A percentile compares a stretch with the other conserved stretches of the same genome.
Evolutionary conservation across 2,113 vertebrate genomes (phyloP).

Genomic region (Catagonus wagneri): DNA sequence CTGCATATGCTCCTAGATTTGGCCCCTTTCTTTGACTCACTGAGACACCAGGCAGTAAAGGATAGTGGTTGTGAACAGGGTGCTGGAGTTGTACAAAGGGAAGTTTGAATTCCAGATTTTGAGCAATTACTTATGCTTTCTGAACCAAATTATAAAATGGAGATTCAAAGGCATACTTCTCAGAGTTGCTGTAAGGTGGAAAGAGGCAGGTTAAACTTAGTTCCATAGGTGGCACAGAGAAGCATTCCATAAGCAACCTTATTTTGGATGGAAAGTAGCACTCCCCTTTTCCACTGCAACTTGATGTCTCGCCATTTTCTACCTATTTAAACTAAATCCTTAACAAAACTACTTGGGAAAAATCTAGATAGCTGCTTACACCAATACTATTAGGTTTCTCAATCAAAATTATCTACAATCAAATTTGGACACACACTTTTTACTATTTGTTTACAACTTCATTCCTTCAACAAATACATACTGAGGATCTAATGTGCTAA

Average conservation of each 20-base stretch:
- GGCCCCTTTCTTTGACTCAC: background rate
- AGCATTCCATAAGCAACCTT: background rate
- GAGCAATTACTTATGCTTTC: background rate
- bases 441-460: background rate
- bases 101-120: background rate
- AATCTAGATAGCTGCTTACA: background rate
- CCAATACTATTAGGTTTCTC: background rate
- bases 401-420: conserved; percentile 26
- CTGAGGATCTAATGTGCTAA: background rate
- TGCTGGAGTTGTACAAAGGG: background rate
- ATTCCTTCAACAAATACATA: background rate
- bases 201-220: background rate
- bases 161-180: background rate
- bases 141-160: background rate
- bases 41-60: background rate
- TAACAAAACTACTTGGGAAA: conserved; percentile 31
- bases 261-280: background rate
- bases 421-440: background rate
- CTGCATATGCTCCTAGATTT: background rate
- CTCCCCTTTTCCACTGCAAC: too few relatives aligned
- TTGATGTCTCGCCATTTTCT: background rate
- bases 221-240: background rate
- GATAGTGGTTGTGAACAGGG: background rate
- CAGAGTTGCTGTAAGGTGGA: background rate
- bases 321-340: background rate